Evolutionary conservation across 2,113 vertebrate species (phyloP), one percentile per base, ranked within the genome.

Genomic region (Lontra canadensis): DNA sequence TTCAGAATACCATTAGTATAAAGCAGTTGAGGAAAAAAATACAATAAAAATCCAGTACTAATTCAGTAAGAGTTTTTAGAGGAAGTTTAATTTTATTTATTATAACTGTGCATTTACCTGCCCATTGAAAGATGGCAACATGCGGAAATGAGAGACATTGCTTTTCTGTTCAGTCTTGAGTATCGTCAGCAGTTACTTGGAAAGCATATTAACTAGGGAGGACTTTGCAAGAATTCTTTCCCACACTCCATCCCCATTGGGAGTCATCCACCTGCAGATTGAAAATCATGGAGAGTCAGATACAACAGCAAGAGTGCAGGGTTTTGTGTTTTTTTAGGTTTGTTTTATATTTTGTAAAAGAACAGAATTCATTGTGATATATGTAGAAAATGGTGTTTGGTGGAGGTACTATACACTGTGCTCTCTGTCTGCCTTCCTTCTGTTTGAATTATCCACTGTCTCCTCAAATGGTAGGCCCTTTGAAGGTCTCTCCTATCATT

Each of bases 281-380:
- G 52, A 73, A 96, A 94, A 94, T 94, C 57, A 20, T 15, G 12
- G 7, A 71, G 95, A 91, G 57, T 93, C 88, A 88, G 88, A 86
- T 74, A 81, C 95, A 95, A 85, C 91, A 95, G 59, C 71, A 94
- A 97, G 71, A 25, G 14, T 87, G 7, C 52, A 36, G 7, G 1
- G 29, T 67, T 79, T 78, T 92, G 15, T 49, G 69, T 92, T 94
- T 96, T 91, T 95, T 95, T 73, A 83, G 11, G 7, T 87, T 92
- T 96, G 39, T 71, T 90, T 78, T 95, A 83, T 93, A 25, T 97
- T 95, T 94, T 73, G 71, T 82, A 65, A 93, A 76, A 96, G 63
- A 90, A 92, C 26, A 87, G 31, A 94, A 94, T 90, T 59, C 69
- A 71, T 71, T 79, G 23, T 67, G 61, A 39, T 88, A 82, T 47